Base-by-base conservation (phyloP, 2,113 vertebrate genomes). In the Platycercus adscitus region DNA sequence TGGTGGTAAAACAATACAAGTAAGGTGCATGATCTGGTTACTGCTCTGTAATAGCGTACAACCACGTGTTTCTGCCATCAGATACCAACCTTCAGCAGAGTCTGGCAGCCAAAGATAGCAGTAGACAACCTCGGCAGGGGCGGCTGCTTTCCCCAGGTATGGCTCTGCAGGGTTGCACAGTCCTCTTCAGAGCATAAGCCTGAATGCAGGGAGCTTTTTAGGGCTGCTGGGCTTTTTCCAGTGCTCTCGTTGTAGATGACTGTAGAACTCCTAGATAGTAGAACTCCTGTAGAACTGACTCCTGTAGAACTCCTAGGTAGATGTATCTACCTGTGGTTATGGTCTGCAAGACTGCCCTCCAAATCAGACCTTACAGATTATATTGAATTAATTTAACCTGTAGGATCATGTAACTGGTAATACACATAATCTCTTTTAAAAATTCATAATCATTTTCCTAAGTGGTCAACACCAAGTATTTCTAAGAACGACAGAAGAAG, bases 51-150 rank as follows among this genome's bases (percentile, higher is more conserved):
- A 29, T 8, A 43, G 17, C 79, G 7, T 56, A 16, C 37, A 33
- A 5, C 29, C 58, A 6, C 0, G 0, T 1, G 3, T 9, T 33
- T 58, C 41, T 79, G 64, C 28, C 7, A 2, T 11, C 61, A 46
- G 43, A 28, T 29, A 4, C 24, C 0, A 0, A 8, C 37, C 63
- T 66, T 58, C 6, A 0, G 41, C 58, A 43, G 11, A 23, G 25
- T 19, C 58, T 21, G 39, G 43, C 43, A 41, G 24, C 41, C 4
- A 26, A 12, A 44, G 44, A 3, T 12, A 43, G 68, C 2, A 0
- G 18, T 2, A 10, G 33, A 28, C 80, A 69, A 28, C 39, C 43
- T 29, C 29, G 14, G 43, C 52, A 31, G 25, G 17, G 2, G 33
- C 19, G 7, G 64, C 76, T 56, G 69, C 43, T 68, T 37, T 18